These are phyloP conservation scores for Megalurothrips usitatus DNA, from an alignment of 2,888 invertebrate species.

Conservation along the genomic window DNA sequence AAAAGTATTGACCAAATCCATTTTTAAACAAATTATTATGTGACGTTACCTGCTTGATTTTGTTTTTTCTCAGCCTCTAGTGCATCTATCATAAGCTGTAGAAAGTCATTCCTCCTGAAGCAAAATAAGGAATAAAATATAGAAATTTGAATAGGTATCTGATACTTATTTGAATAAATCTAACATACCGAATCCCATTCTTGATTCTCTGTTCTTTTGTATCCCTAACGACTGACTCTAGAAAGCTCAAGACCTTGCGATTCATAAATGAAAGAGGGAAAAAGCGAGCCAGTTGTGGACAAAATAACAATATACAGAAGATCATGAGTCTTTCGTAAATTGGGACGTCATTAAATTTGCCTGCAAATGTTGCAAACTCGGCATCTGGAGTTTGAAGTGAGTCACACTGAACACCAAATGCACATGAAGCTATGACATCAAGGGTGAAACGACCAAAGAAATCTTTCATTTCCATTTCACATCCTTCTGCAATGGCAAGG, in stretches of 20 bases:
- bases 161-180: neutral
- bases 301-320: slow-evolving; percentile 38
- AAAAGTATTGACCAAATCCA: neutral
- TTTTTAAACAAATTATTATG: neutral
- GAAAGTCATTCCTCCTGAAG: slow-evolving; percentile 50
- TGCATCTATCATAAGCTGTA: slow-evolving; percentile 51
- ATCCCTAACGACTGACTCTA: slow-evolving; percentile 38
- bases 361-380: slow-evolving; percentile 47
- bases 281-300: slow-evolving; percentile 36
- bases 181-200: slow-evolving; percentile 25
- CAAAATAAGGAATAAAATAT: slow-evolving; percentile 31
- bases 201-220: slow-evolving; percentile 37
- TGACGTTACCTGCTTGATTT: slow-evolving; percentile 32
- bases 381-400: slow-evolving; percentile 51
- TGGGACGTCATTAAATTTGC: slow-evolving; percentile 38
- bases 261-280: slow-evolving; percentile 40
- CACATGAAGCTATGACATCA: slow-evolving; percentile 56
- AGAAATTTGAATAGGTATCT: too few species aligned
- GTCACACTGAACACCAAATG: slow-evolving; percentile 54
- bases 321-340: slow-evolving; percentile 37
- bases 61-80: slow-evolving; percentile 45
- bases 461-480: slow-evolving; percentile 54
- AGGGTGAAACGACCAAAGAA: slow-evolving; percentile 54
- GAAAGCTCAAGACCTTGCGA: slow-evolving; percentile 38
- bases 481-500: slow-evolving; percentile 35